These are phyloP conservation scores for Phylloscopus trochilus DNA, from an alignment of 2,113 vertebrate genomes.

Conservation along the genomic window DNA sequence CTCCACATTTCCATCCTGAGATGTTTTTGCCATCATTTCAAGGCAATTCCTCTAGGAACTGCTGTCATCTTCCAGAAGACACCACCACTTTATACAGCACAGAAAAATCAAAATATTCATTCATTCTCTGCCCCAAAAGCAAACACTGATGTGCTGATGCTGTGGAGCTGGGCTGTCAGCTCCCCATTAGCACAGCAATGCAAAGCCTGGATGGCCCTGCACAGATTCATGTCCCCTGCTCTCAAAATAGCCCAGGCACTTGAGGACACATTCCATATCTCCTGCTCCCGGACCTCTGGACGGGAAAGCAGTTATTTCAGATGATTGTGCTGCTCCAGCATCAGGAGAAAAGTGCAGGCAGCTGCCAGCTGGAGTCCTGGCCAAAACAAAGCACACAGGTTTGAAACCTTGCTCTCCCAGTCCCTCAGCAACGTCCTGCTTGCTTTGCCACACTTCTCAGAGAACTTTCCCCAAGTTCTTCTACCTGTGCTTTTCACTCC, in stretches of 20 bases:
- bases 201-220: neutral
- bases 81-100: neutral
- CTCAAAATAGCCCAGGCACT: slow-evolving; percentile 58
- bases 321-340: neutral
- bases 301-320: neutral
- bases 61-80: neutral
- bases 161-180: neutral
- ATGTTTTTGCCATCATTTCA: neutral
- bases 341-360: neutral
- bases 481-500: neutral
- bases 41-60: neutral
- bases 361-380: neutral
- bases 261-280: slow-evolving; percentile 40
- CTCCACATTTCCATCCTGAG: neutral
- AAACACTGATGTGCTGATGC: neutral
- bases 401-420: neutral
- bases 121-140: neutral
- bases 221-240: neutral
- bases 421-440: neutral
- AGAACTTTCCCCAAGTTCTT: neutral
- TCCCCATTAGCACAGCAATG: neutral
- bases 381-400: neutral
- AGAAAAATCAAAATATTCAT: neutral
- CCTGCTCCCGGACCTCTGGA: neutral
- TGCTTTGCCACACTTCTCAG: neutral